Base-by-base conservation (phyloP, 2,888 invertebrate species). In the Drosophila nigricruria region DNA sequence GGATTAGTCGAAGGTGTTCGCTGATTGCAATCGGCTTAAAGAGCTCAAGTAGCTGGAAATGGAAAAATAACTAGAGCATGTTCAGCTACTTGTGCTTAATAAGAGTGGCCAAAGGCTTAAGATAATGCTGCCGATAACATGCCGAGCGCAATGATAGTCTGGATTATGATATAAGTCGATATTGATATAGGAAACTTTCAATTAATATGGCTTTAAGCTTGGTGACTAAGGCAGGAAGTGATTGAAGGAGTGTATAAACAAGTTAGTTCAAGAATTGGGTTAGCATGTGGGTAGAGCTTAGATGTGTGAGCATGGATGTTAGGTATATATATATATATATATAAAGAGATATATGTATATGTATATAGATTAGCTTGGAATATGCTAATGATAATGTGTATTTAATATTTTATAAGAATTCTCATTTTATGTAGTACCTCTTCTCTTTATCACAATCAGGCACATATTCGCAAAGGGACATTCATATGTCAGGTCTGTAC, bases 1-100 rank as follows among this genome's bases (percentile, higher is more conserved):
- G 78, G 73, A 64, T 78, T 68, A 61, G 36, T 34, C 59, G 43
- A 40, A 45, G 49, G 57, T 66, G 72, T 66, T 42, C 42, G 47
- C 52, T 64, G 57, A 76, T 76, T 58, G 64, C 56, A 34, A 58
- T 47, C 12, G 18, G n/a, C 34, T 8, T 57, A 52, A 69, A 20
- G 20, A 16, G 20, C 42, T 50, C 14, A 53, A 59, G 25, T 49
- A 34, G 53, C 23, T 53, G 30, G 47, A 47, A 47, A 47, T n/a
- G 6, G 0, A 6, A 30, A 49, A 49, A 49, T 49, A 49, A 74
- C 54, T 65, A 8, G 79, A 70, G 61, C 78, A 49, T 47, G 36
- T 63, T 18, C 43, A 34, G 57, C 63, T 63, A 56, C 65, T 40
- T 32, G 47, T 49, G 50, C 20, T 23, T 63, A 57, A 56, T 66